Conservation (phyloP, 2,888 invertebrate species). For the Idaea biselata region DNA sequence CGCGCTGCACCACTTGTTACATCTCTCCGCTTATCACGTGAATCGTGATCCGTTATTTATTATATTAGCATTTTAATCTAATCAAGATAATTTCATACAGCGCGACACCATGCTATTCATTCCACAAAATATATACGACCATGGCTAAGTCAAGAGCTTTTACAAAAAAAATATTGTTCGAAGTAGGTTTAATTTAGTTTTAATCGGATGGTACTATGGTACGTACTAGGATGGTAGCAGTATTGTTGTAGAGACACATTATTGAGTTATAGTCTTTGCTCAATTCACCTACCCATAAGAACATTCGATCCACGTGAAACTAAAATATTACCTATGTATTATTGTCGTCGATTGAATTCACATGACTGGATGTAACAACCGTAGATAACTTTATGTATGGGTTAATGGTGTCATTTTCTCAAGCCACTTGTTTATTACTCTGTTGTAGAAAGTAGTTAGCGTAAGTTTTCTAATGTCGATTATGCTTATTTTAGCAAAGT, state of each 20-base stretch:
- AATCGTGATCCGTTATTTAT: neutral
- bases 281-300: neutral
- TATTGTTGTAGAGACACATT: too few relatives aligned
- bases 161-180: too few relatives aligned
- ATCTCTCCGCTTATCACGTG: slow-evolving; percentile 37
- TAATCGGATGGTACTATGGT: too few relatives aligned
- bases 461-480: slow-evolving; percentile 32
- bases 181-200: too few relatives aligned
- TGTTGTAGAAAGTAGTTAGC: slow-evolving; percentile 45
- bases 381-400: neutral
- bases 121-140: too few relatives aligned
- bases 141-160: too few relatives aligned
- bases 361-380: neutral
- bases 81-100: too few relatives aligned
- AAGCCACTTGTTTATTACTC: slow-evolving; percentile 37
- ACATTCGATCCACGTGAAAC: neutral
- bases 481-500: slow-evolving; percentile 33
- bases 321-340: neutral
- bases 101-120: too few relatives aligned
- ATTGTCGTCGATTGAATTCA: neutral
- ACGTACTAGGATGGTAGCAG: too few relatives aligned
- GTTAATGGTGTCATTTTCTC: slow-evolving; percentile 27
- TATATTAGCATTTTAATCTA: too few relatives aligned
- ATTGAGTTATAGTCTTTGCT: neutral
- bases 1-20: slow-evolving; percentile 72